Conservation (phyloP, 2,888 invertebrate genomes). For the Pecten maximus region DNA sequence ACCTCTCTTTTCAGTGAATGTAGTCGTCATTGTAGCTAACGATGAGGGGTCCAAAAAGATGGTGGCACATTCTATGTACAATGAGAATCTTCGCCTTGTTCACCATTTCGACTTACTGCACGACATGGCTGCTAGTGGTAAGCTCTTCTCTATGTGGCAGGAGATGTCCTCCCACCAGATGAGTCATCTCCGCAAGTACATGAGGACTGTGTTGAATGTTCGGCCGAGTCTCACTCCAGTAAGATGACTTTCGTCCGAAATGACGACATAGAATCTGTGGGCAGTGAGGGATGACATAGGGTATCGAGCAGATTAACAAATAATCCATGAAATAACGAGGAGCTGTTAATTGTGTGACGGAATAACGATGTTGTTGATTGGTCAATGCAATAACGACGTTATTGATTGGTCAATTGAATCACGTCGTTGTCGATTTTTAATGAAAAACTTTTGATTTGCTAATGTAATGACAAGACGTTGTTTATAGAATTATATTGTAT, state of each 20-base stretch:
- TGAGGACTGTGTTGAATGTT: slow-evolving; percentile 63
- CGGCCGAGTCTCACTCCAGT: slow-evolving; percentile 37
- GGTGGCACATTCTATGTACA: slow-evolving; percentile 73
- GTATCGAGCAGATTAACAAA: too few relatives aligned
- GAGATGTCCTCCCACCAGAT: slow-evolving; percentile 77
- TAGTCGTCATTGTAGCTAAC: slow-evolving; percentile 72
- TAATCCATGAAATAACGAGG: too few relatives aligned
- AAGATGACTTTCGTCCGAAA: not conserved
- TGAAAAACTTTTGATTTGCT: too few relatives aligned
- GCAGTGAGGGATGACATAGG: too few relatives aligned
- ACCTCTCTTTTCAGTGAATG: slow-evolving; percentile 63
- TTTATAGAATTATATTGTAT: not conserved
- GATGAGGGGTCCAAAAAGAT: slow-evolving; percentile 75
- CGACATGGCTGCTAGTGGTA: slow-evolving; percentile 73
- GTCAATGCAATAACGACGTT: too few relatives aligned
- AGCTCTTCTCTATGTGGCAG: slow-evolving; percentile 73
- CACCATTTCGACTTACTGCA: slow-evolving; percentile 72
- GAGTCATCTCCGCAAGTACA: slow-evolving; percentile 72
- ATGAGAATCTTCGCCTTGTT: slow-evolving; percentile 70
- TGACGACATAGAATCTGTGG: too few relatives aligned
- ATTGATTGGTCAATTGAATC: too few relatives aligned
- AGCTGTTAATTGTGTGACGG: too few relatives aligned
- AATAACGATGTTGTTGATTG: too few relatives aligned
- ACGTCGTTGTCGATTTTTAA: too few relatives aligned
- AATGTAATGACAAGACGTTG: not conserved